Percentiles rank a stretch among this genome's conserved stretches.
These are phyloP conservation scores for Geodia barretti DNA, from an alignment of 37 sponge, comb jelly and placozoan species.

Conservation along the genomic window DNA sequence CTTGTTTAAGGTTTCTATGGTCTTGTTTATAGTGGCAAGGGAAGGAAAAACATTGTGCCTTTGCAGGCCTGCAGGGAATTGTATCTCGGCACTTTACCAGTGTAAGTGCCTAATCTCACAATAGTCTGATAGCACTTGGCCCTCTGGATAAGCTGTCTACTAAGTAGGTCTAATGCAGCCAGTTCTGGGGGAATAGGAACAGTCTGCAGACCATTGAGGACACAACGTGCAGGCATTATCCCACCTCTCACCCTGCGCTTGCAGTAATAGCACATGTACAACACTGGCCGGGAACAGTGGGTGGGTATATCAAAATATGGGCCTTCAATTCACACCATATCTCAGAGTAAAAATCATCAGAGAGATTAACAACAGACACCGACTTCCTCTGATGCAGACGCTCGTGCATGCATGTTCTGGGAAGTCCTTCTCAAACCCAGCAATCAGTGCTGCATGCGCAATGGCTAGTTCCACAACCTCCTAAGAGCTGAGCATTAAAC, in stretches of 20 bases:
- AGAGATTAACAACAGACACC: conserved; percentile 12
- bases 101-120: conserved; percentile 58
- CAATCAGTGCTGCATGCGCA: conserved; percentile 25
- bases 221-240: conserved; percentile 57
- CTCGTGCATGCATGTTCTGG: conserved; percentile 47
- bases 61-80: conserved; percentile 55
- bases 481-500: too few relatives aligned
- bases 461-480: conserved; percentile 2
- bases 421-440: conserved; percentile 5
- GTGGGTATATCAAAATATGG: conserved; percentile 1
- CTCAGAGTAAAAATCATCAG: conserved; percentile 7
- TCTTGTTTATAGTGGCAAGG: conserved; percentile 44
- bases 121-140: conserved; percentile 65
- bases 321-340: conserved; percentile 48
- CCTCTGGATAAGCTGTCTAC: conserved; percentile 52
- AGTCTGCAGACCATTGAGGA: conserved; percentile 57
- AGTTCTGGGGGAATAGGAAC: conserved; percentile 50
- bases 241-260: conserved; percentile 13
- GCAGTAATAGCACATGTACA: conserved; percentile 63
- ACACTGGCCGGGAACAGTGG: neutral
- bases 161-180: conserved; percentile 28
- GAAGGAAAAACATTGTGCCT: conserved; percentile 51
- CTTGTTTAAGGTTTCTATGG: conserved; percentile 35
- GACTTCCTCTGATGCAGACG: conserved; percentile 21
- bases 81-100: conserved; percentile 44